A percentile compares a stretch with the other conserved stretches of the same genome.
phyloP scores from a whole-genome alignment of 1,140 invertebrate species.

The Cotesia typhae region DNA sequence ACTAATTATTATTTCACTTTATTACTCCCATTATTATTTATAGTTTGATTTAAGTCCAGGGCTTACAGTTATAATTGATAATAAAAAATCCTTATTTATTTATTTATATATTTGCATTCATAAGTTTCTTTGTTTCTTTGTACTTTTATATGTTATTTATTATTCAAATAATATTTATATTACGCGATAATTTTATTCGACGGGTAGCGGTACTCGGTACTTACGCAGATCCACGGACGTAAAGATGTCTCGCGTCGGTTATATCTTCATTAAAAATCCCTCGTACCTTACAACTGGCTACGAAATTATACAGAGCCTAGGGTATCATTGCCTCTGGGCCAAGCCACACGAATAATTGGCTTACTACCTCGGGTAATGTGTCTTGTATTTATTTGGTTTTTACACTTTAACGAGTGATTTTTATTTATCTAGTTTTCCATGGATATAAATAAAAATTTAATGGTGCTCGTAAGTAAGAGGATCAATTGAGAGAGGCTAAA shows the following conservation, averaged over 20 bases:
- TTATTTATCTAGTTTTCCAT: neutral
- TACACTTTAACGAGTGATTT: neutral
- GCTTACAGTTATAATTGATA: neutral
- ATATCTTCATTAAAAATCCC: constrained; percentile 63
- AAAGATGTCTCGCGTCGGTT: constrained; percentile 64
- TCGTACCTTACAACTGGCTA: constrained; percentile 39
- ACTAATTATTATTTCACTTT: constrained; percentile 1
- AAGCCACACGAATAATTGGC: constrained; percentile 57
- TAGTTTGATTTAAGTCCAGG: no score
- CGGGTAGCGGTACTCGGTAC: constrained; percentile 55
- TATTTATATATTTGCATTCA: constrained; percentile 15
- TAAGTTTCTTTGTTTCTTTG: no score
- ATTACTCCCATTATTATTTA: no score
- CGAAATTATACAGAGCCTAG: constrained; percentile 42
- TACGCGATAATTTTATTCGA: constrained; percentile 21
- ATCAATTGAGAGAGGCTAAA: no score
- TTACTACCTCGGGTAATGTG: constrained; percentile 50
- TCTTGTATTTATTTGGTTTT: neutral
- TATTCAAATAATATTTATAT: constrained; percentile 11
- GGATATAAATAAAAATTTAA: no score
- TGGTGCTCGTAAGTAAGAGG: no score
- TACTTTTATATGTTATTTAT: neutral
- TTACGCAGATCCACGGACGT: constrained; percentile 56
- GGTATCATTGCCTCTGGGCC: constrained; percentile 59
- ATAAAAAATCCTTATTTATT: constrained; percentile 42